Evolutionary conservation across 2,888 invertebrate species (phyloP).

Genomic region (Tanytarsus gracilentus): DNA sequence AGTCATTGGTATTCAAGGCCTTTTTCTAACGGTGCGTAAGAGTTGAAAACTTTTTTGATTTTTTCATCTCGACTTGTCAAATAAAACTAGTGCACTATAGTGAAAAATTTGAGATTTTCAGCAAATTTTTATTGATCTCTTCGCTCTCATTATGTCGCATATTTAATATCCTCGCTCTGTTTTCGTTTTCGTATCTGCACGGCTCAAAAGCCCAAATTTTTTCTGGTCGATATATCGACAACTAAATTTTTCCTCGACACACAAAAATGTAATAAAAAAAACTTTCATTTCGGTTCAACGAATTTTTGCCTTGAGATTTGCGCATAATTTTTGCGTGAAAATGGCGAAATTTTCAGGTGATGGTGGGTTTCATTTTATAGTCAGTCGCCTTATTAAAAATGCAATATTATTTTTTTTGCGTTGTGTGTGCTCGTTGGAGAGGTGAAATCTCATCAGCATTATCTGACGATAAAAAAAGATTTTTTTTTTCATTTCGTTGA

Average conservation of each 20-base stretch:
- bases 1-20: slow-evolving; percentile 19
- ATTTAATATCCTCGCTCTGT: too few relatives aligned
- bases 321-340: slow-evolving; percentile 12
- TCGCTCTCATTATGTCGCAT: too few relatives aligned
- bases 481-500: not conserved
- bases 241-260: slow-evolving; percentile 8
- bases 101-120: too few relatives aligned
- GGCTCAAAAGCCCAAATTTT: too few relatives aligned
- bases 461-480: slow-evolving; percentile 2
- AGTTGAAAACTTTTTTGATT: too few relatives aligned
- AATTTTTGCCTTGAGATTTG: slow-evolving; percentile 4
- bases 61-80: too few relatives aligned
- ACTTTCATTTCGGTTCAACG: slow-evolving; percentile 15
- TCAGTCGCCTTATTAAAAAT: slow-evolving; percentile 18
- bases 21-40: not conserved
- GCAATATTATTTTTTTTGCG: slow-evolving; percentile 5
- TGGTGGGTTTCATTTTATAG: slow-evolving; percentile 1
- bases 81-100: too few relatives aligned
- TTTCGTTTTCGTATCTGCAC: too few relatives aligned
- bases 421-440: not conserved
- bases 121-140: too few relatives aligned
- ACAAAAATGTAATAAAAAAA: slow-evolving; percentile 10
- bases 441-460: slow-evolving; percentile 28
- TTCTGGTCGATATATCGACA: not conserved
- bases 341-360: slow-evolving; percentile 5